Evolutionary conservation across 2,113 vertebrate species (phyloP).

Genomic region (Corvus moneduloides): DNA sequence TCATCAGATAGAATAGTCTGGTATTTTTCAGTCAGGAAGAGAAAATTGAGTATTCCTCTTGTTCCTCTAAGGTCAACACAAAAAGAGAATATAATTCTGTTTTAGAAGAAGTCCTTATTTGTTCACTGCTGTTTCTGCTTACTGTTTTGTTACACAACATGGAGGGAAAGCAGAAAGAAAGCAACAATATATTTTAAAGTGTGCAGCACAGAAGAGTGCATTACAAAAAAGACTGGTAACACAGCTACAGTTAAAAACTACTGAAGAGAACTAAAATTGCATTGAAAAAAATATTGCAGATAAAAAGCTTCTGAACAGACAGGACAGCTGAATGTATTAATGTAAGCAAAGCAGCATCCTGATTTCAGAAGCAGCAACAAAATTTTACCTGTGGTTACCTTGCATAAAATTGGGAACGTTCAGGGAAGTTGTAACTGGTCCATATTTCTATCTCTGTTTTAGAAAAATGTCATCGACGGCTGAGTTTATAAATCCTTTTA

Average conservation of each 20-base stretch:
- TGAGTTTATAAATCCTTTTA: neutral
- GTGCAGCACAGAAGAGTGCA: neutral
- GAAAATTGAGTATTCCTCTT: neutral
- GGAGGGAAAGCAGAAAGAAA: neutral
- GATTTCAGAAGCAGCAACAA: neutral
- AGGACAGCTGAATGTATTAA: neutral
- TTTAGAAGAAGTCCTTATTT: neutral
- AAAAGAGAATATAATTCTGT: neutral
- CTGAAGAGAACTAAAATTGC: neutral
- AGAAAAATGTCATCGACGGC: neutral
- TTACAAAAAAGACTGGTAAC: neutral
- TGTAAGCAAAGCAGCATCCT: neutral
- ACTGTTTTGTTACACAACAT: neutral
- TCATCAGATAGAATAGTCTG: neutral
- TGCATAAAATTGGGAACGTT: neutral
- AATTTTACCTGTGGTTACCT: neutral
- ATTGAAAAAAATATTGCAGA: neutral
- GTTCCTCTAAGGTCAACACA: neutral
- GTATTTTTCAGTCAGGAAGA: neutral
- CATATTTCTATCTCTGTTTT: neutral
- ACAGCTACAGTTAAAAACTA: neutral
- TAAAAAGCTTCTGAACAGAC: neutral
- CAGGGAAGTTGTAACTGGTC: neutral
- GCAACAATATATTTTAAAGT: neutral
- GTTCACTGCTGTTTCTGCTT: neutral